Evolutionary conservation across 2,797 vertebrate species (phyloP).

Genomic region (Ficedula albicollis): DNA sequence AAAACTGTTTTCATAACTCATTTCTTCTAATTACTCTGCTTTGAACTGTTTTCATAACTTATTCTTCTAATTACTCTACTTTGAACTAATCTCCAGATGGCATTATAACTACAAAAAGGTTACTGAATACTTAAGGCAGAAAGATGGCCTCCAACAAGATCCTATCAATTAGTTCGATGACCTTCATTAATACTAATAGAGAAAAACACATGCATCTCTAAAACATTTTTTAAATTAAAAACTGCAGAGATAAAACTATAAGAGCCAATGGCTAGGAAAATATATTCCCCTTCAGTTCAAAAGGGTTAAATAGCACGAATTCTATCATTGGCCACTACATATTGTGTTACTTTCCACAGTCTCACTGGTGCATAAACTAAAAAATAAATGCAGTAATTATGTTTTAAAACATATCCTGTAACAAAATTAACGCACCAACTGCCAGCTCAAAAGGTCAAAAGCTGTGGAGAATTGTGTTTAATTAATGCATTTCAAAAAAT

Average conservation of each 20-base stretch:
- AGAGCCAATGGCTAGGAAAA: neutral
- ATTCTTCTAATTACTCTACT: slow-evolving; percentile 47
- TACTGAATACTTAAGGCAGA: slow-evolving; percentile 21
- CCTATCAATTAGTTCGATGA: slow-evolving; percentile 1
- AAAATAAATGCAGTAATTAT: neutral
- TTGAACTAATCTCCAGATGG: slow-evolving; percentile 46
- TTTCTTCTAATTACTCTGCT: slow-evolving; percentile 41
- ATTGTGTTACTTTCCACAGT: neutral
- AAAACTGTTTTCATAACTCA: slow-evolving; percentile 52
- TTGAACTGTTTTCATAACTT: slow-evolving; percentile 52
- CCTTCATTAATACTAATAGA: slow-evolving; percentile 26
- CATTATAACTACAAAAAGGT: slow-evolving; percentile 24
- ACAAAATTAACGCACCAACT: neutral
- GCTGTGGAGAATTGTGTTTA: neutral
- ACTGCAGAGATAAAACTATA: neutral
- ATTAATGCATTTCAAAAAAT: neutral
- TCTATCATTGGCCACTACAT: neutral
- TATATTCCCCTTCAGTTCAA: neutral
- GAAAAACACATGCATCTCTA: neutral
- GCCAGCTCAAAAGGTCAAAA: neutral
- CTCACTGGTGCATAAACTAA: neutral
- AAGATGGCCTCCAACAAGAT: slow-evolving; percentile 13
- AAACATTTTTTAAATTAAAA: neutral
- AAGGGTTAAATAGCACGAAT: neutral
- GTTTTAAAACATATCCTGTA: neutral